phyloP scores from a whole-genome alignment of 2,797 vertebrate genomes.

The Pseudochaenichthys georgianus region DNA sequence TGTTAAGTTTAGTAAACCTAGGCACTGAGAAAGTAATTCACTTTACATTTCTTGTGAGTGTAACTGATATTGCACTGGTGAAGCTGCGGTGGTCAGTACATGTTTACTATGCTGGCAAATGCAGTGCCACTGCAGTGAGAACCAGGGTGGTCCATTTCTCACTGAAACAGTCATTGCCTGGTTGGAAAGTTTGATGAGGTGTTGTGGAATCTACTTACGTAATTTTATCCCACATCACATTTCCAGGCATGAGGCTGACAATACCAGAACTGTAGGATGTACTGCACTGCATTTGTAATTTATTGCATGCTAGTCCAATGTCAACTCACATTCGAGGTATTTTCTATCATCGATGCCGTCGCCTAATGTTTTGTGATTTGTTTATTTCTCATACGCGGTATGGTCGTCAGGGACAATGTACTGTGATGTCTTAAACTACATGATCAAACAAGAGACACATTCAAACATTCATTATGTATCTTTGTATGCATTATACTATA shows the following conservation, averaged over 20 bases:
- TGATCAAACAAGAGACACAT: conserved; percentile 3
- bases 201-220: conserved; percentile 47
- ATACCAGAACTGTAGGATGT: not conserved
- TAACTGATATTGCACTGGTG: conserved; percentile 7
- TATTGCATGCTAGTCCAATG: conserved; percentile 4
- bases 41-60: not conserved
- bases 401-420: not conserved
- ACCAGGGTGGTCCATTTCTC: conserved; percentile 28
- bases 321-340: conserved; percentile 2
- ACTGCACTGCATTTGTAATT: conserved; percentile 11
- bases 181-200: conserved; percentile 29
- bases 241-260: conserved; percentile 27
- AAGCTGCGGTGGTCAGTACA: conserved; percentile 11
- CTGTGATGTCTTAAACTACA: not conserved
- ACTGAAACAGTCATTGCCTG: conserved; percentile 21
- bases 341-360: not conserved
- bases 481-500: not conserved
- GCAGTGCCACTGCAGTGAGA: conserved; percentile 30
- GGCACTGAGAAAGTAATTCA: not conserved
- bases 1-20: not conserved
- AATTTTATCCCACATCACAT: conserved; percentile 37
- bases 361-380: conserved; percentile 1
- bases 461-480: not conserved
- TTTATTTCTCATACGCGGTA: not conserved
- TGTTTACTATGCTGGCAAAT: not conserved